A percentile compares a stretch with the other conserved stretches of the same genome.
Conservation (phyloP, 1,140 invertebrate species). For the Zaprionus kolodkinae region DNA sequence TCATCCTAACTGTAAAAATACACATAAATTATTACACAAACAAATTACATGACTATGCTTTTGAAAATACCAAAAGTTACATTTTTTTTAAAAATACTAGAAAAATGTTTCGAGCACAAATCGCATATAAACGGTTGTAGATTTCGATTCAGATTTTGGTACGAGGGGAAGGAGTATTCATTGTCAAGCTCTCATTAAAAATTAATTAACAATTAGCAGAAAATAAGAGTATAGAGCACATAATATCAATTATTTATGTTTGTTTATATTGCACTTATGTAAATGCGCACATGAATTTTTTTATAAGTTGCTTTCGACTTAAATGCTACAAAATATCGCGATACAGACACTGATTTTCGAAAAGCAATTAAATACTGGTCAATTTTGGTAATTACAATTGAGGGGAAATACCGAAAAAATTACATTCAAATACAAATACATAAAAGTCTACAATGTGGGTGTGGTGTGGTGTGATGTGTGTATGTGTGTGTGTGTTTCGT, state of each 20-base stretch:
- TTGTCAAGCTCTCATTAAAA: conserved; percentile 75
- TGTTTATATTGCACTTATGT: conserved; percentile 64
- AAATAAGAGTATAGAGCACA: conserved; percentile 61
- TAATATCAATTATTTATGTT: conserved; percentile 59
- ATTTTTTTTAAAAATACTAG: conserved; percentile 60
- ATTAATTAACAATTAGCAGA: conserved; percentile 79
- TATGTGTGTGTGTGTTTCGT: conserved; percentile 6
- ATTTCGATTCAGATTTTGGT: conserved; percentile 9
- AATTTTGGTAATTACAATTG: conserved; percentile 26
- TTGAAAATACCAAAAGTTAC: conserved; percentile 53
- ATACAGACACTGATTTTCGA: conserved; percentile 39
- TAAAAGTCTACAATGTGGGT: conserved; percentile 42
- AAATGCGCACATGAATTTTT: conserved; percentile 71
- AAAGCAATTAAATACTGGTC: conserved; percentile 61
- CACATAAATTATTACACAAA: conserved; percentile 53
- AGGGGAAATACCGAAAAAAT: conserved; percentile 40
- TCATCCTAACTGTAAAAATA: conserved; percentile 7
- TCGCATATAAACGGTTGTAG: conserved; percentile 45
- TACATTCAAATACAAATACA: conserved; percentile 56
- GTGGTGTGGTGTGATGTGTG: conserved; percentile 11
- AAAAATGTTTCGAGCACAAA: conserved; percentile 67
- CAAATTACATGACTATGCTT: conserved; percentile 20
- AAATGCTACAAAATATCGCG: conserved; percentile 47
- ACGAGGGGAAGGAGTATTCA: conserved; percentile 49
- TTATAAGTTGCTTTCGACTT: conserved; percentile 31